These are phyloP conservation scores for Helicoverpa zea DNA, from an alignment of 1,140 invertebrate species.

Conservation along the genomic window DNA sequence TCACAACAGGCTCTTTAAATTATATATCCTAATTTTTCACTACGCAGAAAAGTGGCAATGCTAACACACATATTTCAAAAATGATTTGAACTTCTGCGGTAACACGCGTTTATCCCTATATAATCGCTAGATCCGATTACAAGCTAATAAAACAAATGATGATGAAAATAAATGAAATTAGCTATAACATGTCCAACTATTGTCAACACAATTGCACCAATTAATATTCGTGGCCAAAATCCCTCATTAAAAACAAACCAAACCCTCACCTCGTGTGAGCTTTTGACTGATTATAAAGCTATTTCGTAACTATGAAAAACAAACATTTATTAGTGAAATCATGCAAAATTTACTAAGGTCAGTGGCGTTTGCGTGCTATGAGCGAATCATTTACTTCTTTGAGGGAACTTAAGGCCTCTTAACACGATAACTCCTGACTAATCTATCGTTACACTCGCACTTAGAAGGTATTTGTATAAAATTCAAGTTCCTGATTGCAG, in stretches of 20 bases:
- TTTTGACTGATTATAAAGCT: constrained; percentile 9
- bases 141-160: constrained; percentile 5
- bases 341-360: constrained; percentile 62
- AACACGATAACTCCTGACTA: constrained; percentile 55
- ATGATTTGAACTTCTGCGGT: too few species aligned
- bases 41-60: too few species aligned
- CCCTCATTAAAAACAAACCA: constrained; percentile 15
- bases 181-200: background rate
- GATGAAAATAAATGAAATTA: too few species aligned
- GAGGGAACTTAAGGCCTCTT: constrained; percentile 52
- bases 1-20: background rate
- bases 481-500: constrained; percentile 6
- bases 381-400: constrained; percentile 65
- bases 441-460: constrained; percentile 57
- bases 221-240: constrained; percentile 18
- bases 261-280: constrained; percentile 4
- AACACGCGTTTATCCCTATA: background rate
- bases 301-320: background rate
- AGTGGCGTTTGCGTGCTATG: constrained; percentile 65
- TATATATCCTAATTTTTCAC: too few species aligned
- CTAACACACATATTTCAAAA: too few species aligned
- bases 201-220: constrained; percentile 9
- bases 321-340: constrained; percentile 43
- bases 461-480: constrained; percentile 3
- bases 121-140: background rate